Conservation (phyloP, 2,888 invertebrate genomes). For the Girardia tigrina region DNA sequence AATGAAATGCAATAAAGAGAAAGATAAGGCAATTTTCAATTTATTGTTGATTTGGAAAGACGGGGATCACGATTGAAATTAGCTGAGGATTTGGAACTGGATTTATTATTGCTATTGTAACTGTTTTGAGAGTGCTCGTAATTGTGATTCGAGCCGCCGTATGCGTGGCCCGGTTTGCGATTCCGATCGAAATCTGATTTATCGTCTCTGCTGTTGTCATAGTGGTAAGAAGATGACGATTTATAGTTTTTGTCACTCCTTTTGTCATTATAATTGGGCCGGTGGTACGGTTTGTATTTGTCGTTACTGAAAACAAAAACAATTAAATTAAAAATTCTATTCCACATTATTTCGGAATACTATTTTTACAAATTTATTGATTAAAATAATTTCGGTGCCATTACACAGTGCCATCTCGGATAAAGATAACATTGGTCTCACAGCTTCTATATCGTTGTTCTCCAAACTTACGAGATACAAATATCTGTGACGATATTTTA, state of each 20-base stretch:
- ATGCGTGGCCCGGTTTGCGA: background rate
- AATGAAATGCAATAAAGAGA: background rate
- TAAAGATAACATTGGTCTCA: no score
- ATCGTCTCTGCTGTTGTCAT: background rate
- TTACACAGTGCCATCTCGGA: no score
- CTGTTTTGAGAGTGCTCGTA: background rate
- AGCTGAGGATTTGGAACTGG: background rate
- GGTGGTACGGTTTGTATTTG: background rate
- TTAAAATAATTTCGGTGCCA: no score
- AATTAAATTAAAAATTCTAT: background rate
- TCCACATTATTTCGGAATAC: no score
- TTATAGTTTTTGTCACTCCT: background rate
- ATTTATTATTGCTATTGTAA: no score
- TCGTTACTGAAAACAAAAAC: background rate
- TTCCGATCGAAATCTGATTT: background rate
- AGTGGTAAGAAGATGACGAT: background rate
- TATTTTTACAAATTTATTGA: no score
- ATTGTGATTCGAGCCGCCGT: no score
- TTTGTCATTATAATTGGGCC: background rate
- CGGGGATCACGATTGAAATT: background rate
- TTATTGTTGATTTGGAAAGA: background rate
- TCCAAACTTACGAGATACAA: no score
- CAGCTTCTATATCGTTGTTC: no score
- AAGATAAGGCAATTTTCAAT: background rate
- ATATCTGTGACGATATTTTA: no score